Percentiles rank a stretch among this genome's conserved stretches.
Evolutionary conservation across 2,797 vertebrate genomes (phyloP).

Genomic region (Spea hammondii): DNA sequence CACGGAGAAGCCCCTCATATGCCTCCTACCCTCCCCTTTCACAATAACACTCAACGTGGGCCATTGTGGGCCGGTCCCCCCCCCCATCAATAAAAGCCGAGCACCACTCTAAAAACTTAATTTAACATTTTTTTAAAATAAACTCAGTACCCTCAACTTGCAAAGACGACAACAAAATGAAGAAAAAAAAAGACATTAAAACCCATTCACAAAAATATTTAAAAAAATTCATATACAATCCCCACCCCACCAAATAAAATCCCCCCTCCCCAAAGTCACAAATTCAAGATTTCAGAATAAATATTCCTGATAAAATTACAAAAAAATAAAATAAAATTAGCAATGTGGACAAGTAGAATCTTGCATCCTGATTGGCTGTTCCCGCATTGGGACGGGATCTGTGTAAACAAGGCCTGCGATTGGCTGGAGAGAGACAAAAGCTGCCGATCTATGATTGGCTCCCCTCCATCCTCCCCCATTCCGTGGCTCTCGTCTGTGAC

Average conservation of each 20-base stretch:
- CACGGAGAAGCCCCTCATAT: neutral
- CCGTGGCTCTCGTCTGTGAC: constrained; percentile 12
- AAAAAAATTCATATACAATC: constrained; percentile 21
- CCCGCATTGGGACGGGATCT: constrained; percentile 40
- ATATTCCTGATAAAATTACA: constrained; percentile 53
- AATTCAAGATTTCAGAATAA: constrained; percentile 53
- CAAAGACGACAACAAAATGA: no score
- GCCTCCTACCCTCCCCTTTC: neutral
- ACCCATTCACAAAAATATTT: constrained; percentile 1
- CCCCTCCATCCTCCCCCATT: constrained; percentile 22
- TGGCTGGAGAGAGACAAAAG: constrained; percentile 38
- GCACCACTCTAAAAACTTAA: constrained; percentile 45
- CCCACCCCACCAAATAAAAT: constrained; percentile 23
- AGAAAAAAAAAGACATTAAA: neutral
- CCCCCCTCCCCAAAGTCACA: constrained; percentile 34
- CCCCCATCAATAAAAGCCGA: constrained; percentile 19
- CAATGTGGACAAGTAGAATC: constrained; percentile 42
- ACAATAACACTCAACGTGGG: constrained; percentile 16
- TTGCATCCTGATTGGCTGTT: constrained; percentile 48
- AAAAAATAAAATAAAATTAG: constrained; percentile 19
- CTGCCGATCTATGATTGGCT: constrained; percentile 35
- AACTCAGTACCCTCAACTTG: constrained; percentile 28
- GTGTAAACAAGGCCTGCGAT: constrained; percentile 49
- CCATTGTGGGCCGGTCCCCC: neutral
- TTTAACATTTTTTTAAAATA: constrained; percentile 33